Base-by-base conservation (phyloP, 2,797 vertebrate species). In the Sardinella longiceps region DNA sequence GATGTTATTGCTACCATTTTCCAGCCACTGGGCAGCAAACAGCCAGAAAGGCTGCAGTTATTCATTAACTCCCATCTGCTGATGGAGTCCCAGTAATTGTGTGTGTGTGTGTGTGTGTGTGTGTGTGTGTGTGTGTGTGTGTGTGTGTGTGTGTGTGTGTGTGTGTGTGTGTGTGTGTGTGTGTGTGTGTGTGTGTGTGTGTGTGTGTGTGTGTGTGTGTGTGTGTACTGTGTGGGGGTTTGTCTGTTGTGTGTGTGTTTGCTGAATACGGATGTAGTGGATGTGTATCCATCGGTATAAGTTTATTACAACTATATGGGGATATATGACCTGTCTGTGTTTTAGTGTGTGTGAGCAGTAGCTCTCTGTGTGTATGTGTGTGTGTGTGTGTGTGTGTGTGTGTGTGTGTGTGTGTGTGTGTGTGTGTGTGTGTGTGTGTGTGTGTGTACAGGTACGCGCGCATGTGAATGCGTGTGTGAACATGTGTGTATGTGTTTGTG, bases 1-100 rank as follows among this genome's bases (percentile, higher is more conserved):
- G 91, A 77, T 92, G 90, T 93, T 93, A 93, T 93, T 91, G 90
- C 86, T 85, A 88, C 91, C 89, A 91, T 94, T 95, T 95, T 94
- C 93, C 91, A 92, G 90, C 88, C 89, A 92, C 89, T 92, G 92
- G 87, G 91, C 89, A 92, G 93, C 92, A 95, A 95, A 94, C 90
- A 87, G 88, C 87, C 87, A 88, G 91, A 91, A 93, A 92, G 90
- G 86, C 87, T 86, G 20, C 53, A 6, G 91, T 94, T 94, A 95
- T 90, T 94, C 85, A 95, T 95, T 94, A 91, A 95, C 93, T 43
- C 83, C 82, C 51, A 89, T 66, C 63, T 70, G 14, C 63, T 25
- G 51, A 58, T 70, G 63, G 63, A 70, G 63, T 15, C 28, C 14
- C 63, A 70, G 30, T 66, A 80, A 81, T 43, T 82, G 80, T 82